Evolutionary conservation across 2,888 invertebrate species (phyloP), one percentile per base, ranked within the genome.

Genomic region (Drosophila paranaensis): DNA sequence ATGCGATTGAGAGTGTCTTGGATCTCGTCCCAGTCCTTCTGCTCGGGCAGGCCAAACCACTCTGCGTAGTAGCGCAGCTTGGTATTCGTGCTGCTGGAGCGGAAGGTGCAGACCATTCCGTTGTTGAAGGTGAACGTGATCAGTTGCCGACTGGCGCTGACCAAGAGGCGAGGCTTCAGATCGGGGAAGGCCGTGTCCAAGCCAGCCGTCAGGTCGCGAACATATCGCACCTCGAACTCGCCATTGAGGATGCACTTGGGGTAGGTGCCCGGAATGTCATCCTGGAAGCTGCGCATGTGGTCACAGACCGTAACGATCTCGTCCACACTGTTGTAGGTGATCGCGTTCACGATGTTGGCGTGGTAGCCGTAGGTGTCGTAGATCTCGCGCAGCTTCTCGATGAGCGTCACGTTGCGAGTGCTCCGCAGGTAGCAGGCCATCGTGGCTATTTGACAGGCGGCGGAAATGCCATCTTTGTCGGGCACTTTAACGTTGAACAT

Each of bases 1-100:
- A 98, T 96, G 78, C 95, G 95, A 14, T 94, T 93, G 9, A 97
- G 93, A 61, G 94, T 95, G 0, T 89, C 89, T 72, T 94, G 94
- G 60, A 97, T 93, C 45, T 93, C 93, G 33, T 94, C 93, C 92
- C 95, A 94, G 91, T 97, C 95, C 95, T 93, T 94, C 85, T 95
- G 94, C 48, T 94, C 94, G 37, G 96, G 95, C 53, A 94, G 90
- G 48, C 96, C 96, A 77, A 96, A 95, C 51, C 98, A 93, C 93
- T 99, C 99, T 0, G 97, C 96, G 93, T 99, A 99, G 93, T 98
- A 98, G 93, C 99, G 99, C 81, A 99, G 95, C 93, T 99, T 99
- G 46, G 99, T 98, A 92, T 99, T 99, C 0, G 98, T 99, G 40
- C 99, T 98, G 92, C 98, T 98, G 1, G 98, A 98, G 70, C 99